Conservation (phyloP, 1,140 invertebrate genomes). For the Xylocopa sonorina region DNA sequence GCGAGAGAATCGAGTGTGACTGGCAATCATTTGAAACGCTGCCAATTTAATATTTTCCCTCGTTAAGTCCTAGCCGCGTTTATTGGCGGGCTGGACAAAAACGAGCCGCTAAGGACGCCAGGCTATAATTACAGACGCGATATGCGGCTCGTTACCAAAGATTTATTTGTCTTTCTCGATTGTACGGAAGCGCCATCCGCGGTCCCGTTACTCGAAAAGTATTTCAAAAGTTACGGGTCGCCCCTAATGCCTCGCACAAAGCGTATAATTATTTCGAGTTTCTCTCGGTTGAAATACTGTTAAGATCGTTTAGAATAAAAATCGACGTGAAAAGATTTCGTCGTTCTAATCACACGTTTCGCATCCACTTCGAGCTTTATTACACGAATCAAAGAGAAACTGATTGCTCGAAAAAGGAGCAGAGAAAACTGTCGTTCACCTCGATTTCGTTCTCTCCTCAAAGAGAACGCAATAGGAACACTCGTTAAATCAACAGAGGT, state of each 20-base stretch:
- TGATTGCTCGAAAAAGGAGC: neutral
- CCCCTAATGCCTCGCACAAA: neutral
- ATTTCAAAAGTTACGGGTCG: too few species aligned
- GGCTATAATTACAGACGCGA: slow-evolving; percentile 59
- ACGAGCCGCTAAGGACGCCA: slow-evolving; percentile 28
- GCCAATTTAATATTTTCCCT: slow-evolving; percentile 59
- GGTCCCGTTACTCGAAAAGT: too few species aligned
- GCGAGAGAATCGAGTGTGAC: too few species aligned
- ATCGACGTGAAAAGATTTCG: slow-evolving; percentile 31
- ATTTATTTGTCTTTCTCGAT: slow-evolving; percentile 54
- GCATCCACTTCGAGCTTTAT: neutral
- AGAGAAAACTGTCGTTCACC: neutral
- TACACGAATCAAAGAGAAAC: neutral
- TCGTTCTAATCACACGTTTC: slow-evolving; percentile 2
- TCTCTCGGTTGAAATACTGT: neutral
- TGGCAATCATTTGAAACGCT: too few species aligned
- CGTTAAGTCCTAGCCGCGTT: slow-evolving; percentile 57
- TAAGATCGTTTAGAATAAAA: slow-evolving; percentile 2
- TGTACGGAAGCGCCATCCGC: slow-evolving; percentile 36
- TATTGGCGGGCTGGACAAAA: slow-evolving; percentile 37
- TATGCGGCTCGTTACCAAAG: slow-evolving; percentile 44
- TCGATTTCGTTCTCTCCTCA: too few species aligned
- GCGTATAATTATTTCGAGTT: neutral
- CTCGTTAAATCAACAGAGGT: too few species aligned
- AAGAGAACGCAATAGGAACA: too few species aligned